A percentile compares a stretch with the other conserved stretches of the same genome.
phyloP scores from a whole-genome alignment of 2,888 invertebrate genomes.

The Endomychus coccineus region DNA sequence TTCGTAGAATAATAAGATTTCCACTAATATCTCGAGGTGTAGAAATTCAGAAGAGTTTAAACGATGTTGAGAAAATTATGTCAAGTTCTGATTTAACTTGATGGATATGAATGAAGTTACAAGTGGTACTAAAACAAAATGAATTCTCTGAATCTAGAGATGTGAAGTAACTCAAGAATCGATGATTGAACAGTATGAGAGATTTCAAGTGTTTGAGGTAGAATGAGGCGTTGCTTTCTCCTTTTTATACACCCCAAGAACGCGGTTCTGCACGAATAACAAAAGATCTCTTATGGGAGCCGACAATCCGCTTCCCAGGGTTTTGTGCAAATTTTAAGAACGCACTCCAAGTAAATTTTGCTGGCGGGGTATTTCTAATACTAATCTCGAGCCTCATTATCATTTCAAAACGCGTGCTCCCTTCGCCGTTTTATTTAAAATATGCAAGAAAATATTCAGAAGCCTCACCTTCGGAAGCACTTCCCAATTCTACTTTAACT shows the following conservation, averaged over 20 bases:
- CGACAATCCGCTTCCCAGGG: constrained; percentile 34
- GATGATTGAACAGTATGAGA: neutral
- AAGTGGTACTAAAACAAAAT: no score
- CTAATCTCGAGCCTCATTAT: constrained; percentile 29
- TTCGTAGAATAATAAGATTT: no score
- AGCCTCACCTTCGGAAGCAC: no score
- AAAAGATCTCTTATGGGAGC: constrained; percentile 32
- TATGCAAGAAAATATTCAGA: constrained; percentile 19
- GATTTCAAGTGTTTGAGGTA: no score
- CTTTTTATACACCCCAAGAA: constrained; percentile 35
- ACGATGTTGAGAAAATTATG: no score
- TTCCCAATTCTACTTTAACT: no score
- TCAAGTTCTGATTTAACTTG: no score
- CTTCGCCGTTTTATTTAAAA: constrained; percentile 20
- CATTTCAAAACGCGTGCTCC: constrained; percentile 24
- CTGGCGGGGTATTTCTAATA: constrained; percentile 25
- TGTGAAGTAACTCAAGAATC: neutral
- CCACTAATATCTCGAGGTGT: no score
- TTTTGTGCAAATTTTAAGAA: constrained; percentile 34
- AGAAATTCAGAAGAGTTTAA: no score
- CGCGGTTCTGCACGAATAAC: constrained; percentile 40
- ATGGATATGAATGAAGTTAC: constrained; percentile 1
- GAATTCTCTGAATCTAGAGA: constrained; percentile 1
- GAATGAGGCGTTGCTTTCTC: constrained; percentile 23
- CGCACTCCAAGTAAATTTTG: constrained; percentile 26